A percentile compares a stretch with the other conserved stretches of the same genome.
Evolutionary conservation across 2,888 invertebrate species (phyloP).

Genomic region (Myopa testacea): DNA sequence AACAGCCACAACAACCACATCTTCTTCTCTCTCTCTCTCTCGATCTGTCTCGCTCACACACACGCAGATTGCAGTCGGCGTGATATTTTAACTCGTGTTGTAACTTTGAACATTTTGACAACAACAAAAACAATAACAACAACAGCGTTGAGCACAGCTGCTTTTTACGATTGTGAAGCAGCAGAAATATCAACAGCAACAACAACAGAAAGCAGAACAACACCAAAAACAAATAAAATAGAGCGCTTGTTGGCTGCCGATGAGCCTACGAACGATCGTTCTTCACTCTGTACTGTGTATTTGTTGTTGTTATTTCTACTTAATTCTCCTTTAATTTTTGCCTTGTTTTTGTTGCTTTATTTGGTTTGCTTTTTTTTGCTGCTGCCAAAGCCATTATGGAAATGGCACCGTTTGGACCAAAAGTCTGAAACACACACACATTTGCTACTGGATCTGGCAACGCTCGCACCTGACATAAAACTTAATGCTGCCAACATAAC

Average conservation of each 20-base stretch:
- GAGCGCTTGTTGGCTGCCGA: too few species aligned
- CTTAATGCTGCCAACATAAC: conserved; percentile 44
- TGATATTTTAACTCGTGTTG: too few species aligned
- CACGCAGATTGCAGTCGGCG: too few species aligned
- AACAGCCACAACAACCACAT: too few species aligned
- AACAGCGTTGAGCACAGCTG: conserved; percentile 15
- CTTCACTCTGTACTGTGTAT: too few species aligned
- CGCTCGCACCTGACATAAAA: conserved; percentile 43
- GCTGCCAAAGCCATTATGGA: conserved; percentile 33
- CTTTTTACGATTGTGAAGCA: conserved; percentile 17
- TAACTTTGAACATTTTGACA: too few species aligned
- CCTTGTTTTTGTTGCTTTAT: background rate
- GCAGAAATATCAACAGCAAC: background rate
- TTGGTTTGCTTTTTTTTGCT: background rate
- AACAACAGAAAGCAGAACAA: too few species aligned
- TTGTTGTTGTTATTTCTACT: too few species aligned
- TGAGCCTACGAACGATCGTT: too few species aligned
- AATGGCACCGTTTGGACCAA: conserved; percentile 41
- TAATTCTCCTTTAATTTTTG: background rate
- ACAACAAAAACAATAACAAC: background rate
- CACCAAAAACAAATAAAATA: too few species aligned
- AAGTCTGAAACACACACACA: conserved; percentile 16
- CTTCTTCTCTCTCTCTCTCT: too few species aligned
- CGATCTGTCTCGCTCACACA: too few species aligned
- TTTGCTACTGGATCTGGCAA: conserved; percentile 24